Percentiles rank a stretch among this genome's conserved stretches.
Conservation (phyloP, 2,113 vertebrate species). For the Solea solea region DNA sequence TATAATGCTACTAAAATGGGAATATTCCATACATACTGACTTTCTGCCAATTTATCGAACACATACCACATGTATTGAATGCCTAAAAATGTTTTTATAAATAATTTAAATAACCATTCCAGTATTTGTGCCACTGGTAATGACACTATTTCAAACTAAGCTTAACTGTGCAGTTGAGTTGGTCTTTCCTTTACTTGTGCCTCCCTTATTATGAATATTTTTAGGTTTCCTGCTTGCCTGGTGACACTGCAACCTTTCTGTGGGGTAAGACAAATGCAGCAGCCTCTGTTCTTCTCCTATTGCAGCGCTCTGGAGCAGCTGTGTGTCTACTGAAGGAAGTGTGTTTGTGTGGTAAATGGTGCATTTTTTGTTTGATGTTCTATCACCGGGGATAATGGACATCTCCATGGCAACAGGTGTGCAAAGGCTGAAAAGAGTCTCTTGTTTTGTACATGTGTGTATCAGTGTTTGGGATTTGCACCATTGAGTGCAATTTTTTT, state of each 20-base stretch:
- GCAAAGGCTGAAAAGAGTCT: conserved; percentile 41
- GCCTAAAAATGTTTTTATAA: neutral
- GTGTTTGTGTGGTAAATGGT: conserved; percentile 29
- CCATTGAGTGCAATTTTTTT: neutral
- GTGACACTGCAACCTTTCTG: conserved; percentile 26
- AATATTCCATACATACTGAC: neutral
- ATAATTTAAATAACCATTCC: neutral
- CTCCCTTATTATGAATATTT: neutral
- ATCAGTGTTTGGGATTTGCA: conserved; percentile 15
- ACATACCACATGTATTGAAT: neutral
- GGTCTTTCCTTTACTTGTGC: neutral
- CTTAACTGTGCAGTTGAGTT: conserved; percentile 6
- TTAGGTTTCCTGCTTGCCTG: neutral
- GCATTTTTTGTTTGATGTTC: conserved; percentile 63
- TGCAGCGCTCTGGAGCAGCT: conserved; percentile 21
- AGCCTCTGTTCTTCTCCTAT: conserved; percentile 15
- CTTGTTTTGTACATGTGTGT: conserved; percentile 10
- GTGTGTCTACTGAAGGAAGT: conserved; percentile 12
- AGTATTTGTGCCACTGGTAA: neutral
- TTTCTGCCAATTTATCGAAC: neutral
- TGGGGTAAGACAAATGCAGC: conserved; percentile 30
- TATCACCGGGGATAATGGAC: conserved; percentile 43
- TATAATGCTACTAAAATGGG: neutral
- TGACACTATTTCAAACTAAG: neutral
- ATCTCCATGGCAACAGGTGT: conserved; percentile 75